A percentile compares a stretch with the other conserved stretches of the same genome.
These are phyloP conservation scores for Drosophila ohnishii DNA, from an alignment of 1,140 invertebrate species.

Conservation along the genomic window DNA sequence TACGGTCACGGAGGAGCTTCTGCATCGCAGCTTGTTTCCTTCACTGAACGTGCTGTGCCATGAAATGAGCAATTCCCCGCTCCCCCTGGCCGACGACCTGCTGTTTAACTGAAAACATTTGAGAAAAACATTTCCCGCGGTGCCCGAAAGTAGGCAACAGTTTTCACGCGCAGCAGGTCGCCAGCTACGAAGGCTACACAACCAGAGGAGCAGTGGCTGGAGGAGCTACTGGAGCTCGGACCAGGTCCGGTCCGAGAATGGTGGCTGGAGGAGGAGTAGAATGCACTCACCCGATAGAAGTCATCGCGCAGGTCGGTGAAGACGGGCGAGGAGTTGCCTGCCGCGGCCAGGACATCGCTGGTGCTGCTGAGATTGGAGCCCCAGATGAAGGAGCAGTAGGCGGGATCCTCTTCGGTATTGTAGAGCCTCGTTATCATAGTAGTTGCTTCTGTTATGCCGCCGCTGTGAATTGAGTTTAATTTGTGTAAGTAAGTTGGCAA, in stretches of 20 bases:
- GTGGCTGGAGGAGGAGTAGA: slow-evolving; percentile 1
- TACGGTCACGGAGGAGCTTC: slow-evolving; percentile 3
- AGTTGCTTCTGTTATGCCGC: slow-evolving; percentile 27
- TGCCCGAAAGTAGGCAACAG: slow-evolving; percentile 56
- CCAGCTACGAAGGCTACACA: slow-evolving; percentile 2
- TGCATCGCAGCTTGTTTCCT: slow-evolving; percentile 12
- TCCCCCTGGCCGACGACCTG: background rate
- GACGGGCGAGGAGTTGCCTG: slow-evolving; percentile 42
- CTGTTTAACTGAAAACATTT: slow-evolving; percentile 35
- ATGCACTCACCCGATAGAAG: slow-evolving; percentile 71
- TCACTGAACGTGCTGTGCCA: slow-evolving; percentile 60
- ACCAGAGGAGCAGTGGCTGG: background rate
- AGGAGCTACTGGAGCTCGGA: background rate
- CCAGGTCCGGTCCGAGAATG: background rate
- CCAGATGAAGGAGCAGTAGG: slow-evolving; percentile 78
- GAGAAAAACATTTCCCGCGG: slow-evolving; percentile 31
- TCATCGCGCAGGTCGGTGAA: slow-evolving; percentile 70
- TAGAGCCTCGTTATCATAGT: slow-evolving; percentile 81
- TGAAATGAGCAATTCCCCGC: slow-evolving; percentile 66
- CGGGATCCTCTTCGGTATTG: slow-evolving; percentile 78
- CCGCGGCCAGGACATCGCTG: slow-evolving; percentile 46
- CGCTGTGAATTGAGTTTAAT: slow-evolving; percentile 56
- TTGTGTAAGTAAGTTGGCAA: slow-evolving; percentile 57
- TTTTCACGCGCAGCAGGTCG: slow-evolving; percentile 47
- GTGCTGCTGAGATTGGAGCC: slow-evolving; percentile 66